Percentiles rank a stretch among this genome's conserved stretches.
These are phyloP conservation scores for Hirundichthys speculiger DNA, from an alignment of 2,113 vertebrate genomes.

Conservation along the genomic window DNA sequence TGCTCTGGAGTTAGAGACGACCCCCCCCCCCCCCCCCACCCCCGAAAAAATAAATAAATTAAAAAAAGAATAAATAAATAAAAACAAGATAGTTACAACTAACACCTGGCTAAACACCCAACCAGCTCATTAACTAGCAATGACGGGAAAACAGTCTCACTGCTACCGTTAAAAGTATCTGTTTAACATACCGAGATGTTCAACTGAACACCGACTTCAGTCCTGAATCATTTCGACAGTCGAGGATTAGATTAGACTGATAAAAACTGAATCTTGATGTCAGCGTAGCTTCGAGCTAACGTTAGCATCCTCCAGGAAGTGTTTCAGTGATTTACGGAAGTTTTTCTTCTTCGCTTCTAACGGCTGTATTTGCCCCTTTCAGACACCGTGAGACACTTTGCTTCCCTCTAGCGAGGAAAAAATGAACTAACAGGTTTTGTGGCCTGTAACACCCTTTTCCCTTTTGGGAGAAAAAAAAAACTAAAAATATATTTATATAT, in stretches of 20 bases:
- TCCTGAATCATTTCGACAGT: slow-evolving; percentile 47
- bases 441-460: no score
- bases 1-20: no score
- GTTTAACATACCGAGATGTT: slow-evolving; percentile 41
- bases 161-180: rapidly evolving
- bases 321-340: slow-evolving; percentile 24
- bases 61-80: no score
- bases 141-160: neutral
- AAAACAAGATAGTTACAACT: no score
- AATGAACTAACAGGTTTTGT: neutral
- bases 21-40: no score
- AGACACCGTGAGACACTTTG: neutral
- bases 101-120: no score
- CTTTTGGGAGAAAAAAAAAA: no score
- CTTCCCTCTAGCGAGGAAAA: slow-evolving; percentile 28
- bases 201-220: neutral
- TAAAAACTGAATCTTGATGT: neutral
- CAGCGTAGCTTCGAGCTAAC: slow-evolving; percentile 38
- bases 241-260: neutral
- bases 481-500: no score
- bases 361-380: neutral
- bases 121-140: no score
- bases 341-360: slow-evolving; percentile 33
- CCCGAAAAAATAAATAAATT: no score
- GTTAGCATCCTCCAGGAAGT: neutral